Conservation (phyloP, 2,113 vertebrate species). For the Rhinoderma darwinii region DNA sequence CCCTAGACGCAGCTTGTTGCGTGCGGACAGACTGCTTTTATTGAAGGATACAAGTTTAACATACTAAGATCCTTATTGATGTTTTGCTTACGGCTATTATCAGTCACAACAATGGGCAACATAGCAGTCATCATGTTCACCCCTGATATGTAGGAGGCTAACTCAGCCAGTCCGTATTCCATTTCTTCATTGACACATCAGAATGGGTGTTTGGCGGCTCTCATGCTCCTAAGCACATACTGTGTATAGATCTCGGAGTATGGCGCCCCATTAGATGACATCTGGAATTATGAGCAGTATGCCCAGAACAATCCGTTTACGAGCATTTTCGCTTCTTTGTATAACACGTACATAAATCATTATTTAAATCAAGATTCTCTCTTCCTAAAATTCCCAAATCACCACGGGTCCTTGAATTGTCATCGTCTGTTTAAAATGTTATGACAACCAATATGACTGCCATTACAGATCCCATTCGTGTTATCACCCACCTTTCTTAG, state of each 20-base stretch:
- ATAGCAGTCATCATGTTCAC: conserved; percentile 62
- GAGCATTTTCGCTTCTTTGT: background rate
- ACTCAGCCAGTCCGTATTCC: background rate
- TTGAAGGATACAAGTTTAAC: conserved; percentile 69
- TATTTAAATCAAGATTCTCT: no score
- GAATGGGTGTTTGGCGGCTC: background rate
- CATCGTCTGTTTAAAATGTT: no score
- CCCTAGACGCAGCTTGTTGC: conserved; percentile 61
- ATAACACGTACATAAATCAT: no score
- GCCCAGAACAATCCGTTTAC: background rate
- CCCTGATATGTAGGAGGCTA: conserved; percentile 48
- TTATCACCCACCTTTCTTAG: no score
- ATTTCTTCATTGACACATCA: background rate
- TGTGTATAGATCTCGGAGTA: background rate
- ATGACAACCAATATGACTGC: no score
- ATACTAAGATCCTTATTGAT: conserved; percentile 64
- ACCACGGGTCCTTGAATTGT: no score
- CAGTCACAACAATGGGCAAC: conserved; percentile 64
- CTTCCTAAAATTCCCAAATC: no score
- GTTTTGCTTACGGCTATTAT: conserved; percentile 66
- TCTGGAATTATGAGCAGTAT: background rate
- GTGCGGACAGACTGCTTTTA: conserved; percentile 65
- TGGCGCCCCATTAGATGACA: background rate
- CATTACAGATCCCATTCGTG: no score
- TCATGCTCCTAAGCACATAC: background rate